These are phyloP conservation scores for Peromyscus maniculatus DNA, from an alignment of 2,113 vertebrate species.

Conservation along the genomic window DNA sequence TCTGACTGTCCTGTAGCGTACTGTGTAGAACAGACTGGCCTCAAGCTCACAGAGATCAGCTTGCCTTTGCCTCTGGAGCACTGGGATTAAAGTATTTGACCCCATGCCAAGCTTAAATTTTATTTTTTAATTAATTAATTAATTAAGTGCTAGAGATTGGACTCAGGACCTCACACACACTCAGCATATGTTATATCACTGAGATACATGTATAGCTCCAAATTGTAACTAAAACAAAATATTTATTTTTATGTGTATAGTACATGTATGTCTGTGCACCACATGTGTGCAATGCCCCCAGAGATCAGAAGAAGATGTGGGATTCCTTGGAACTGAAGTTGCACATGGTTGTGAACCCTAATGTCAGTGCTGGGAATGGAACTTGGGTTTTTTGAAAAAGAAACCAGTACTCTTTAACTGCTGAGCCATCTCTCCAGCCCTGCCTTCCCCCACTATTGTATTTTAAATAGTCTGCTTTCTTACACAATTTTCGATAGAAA, in stretches of 20 bases:
- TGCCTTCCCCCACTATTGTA: neutral
- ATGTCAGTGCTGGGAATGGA: neutral
- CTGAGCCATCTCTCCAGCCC: neutral
- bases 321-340: neutral
- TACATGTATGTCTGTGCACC: neutral
- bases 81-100: neutral
- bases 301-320: neutral
- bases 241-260: neutral
- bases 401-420: neutral
- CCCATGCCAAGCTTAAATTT: neutral
- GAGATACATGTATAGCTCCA: neutral
- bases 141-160: neutral
- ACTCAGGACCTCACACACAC: neutral
- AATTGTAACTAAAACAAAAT: neutral
- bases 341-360: neutral
- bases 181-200: neutral
- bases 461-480: conserved; percentile 53
- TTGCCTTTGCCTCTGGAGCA: neutral
- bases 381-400: neutral
- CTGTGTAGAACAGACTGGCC: neutral
- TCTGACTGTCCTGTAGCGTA: neutral
- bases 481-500: conserved; percentile 47
- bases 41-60: neutral
- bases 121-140: neutral
- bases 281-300: neutral